Percentiles rank a stretch among this genome's conserved stretches.
Conservation (phyloP, 2,113 vertebrate genomes). For the Channa argus region DNA sequence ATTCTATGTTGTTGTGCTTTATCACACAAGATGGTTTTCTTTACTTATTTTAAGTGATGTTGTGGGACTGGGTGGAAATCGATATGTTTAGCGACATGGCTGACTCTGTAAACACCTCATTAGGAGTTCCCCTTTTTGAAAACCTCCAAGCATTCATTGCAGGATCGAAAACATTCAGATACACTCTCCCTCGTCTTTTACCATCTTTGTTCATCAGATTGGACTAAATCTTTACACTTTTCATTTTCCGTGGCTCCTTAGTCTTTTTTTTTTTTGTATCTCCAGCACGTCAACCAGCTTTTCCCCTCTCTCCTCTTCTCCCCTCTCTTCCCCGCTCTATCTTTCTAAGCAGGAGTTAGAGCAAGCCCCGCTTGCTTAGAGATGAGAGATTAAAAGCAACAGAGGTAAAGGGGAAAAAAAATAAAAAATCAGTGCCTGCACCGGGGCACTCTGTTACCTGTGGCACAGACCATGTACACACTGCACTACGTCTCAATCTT, state of each 20-base stretch:
- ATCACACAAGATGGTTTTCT: slow-evolving; percentile 43
- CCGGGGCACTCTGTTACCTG: slow-evolving; percentile 30
- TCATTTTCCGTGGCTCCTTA: slow-evolving; percentile 4
- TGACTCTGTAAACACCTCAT: slow-evolving; percentile 67
- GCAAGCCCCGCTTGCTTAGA: slow-evolving; percentile 38
- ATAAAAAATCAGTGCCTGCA: background rate
- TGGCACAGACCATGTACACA: slow-evolving; percentile 49
- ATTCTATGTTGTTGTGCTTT: slow-evolving; percentile 13
- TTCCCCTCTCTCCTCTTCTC: background rate
- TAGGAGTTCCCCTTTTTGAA: slow-evolving; percentile 63
- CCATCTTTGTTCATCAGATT: background rate
- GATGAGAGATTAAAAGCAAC: slow-evolving; percentile 64
- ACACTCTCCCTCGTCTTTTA: slow-evolving; percentile 15
- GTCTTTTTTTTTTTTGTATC: slow-evolving; percentile 24
- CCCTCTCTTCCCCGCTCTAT: background rate
- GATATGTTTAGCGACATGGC: slow-evolving; percentile 56
- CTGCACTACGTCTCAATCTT: slow-evolving; percentile 47
- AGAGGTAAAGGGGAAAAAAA: slow-evolving; percentile 33
- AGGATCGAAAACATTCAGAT: slow-evolving; percentile 31
- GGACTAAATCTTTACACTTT: slow-evolving; percentile 12
- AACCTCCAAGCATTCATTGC: slow-evolving; percentile 47
- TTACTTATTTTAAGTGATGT: slow-evolving; percentile 47
- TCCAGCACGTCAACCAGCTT: slow-evolving; percentile 5
- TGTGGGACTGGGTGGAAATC: slow-evolving; percentile 51
- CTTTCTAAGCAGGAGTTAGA: slow-evolving; percentile 36